Evolutionary conservation across 2,113 vertebrate species (phyloP), one percentile per base, ranked within the genome.

Genomic region (Aegithalos caudatus): DNA sequence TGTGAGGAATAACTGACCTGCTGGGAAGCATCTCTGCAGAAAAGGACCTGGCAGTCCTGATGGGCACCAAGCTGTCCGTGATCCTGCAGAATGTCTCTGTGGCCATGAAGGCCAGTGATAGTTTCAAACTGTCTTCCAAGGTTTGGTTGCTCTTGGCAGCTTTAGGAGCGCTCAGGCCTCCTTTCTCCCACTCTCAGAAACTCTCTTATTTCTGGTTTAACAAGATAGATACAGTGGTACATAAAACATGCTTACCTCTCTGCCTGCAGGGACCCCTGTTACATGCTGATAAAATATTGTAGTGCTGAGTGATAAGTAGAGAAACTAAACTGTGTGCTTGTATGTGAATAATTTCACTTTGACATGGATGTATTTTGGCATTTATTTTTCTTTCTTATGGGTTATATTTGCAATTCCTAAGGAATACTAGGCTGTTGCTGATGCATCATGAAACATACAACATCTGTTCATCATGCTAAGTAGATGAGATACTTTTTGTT

Each of bases 81-180:
- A 48, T 38, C 40, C 29, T 69, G 31, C 62, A 42, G 40, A 11
- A 22, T 62, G 35, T 14, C 35, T 22, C 51, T 62, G n/a, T 70
- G 56, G 56, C 47, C 2, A 0, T 37, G 40, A 61, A 70, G 35
- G 22, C 35, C 1, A 0, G 9, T 33, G 21, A 16, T 54, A 40
- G 65, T 61, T 61, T 90, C 37, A 69, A 23, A 10, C 17, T 56
- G 13, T 48, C 31, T 85, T 74, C 70, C 40, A 45, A 61, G 19
- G 20, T 27, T 57, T 86, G 14, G 3, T 47, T 25, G 7, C n/a
- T 64, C 57, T 47, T 38, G 22, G 31, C 76, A 23, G 29, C 35
- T 88, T 79, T 71, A 65, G 45, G 37, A 35, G 15, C 77, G 10
- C 71, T 77, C 17, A 38, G 50, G 2, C 14, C 9, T 33, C 40